Conservation (phyloP, 2,888 invertebrate species). For the Sacculina carcini region DNA sequence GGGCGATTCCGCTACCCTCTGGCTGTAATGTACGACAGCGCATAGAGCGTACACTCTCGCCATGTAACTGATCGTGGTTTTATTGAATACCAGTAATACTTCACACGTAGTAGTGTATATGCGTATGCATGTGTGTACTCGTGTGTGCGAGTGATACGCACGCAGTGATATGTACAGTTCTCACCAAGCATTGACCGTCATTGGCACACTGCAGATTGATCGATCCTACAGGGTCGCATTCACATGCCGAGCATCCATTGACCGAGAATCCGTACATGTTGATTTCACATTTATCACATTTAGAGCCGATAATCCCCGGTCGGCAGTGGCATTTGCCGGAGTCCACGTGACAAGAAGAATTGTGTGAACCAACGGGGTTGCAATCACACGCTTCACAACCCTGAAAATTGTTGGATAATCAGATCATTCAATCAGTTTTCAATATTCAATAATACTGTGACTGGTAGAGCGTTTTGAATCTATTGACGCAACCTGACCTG, state of each 20-base stretch:
- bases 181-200: conserved; percentile 56
- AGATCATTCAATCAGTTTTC: too few species aligned
- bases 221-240: conserved; percentile 70
- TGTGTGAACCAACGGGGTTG: conserved; percentile 39
- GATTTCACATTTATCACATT: conserved; percentile 42
- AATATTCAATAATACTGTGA: too few species aligned
- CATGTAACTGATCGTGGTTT: too few species aligned
- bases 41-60: too few species aligned
- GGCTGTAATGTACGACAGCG: too few species aligned
- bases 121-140: background rate
- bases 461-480: too few species aligned
- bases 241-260: conserved; percentile 43
- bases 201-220: conserved; percentile 61
- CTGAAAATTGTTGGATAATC: too few species aligned
- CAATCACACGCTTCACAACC: conserved; percentile 61
- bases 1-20: too few species aligned
- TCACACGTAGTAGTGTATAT: background rate
- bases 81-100: too few species aligned
- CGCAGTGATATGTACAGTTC: too few species aligned
- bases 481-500: too few species aligned
- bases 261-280: conserved; percentile 40
- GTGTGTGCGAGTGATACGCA: background rate
- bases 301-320: conserved; percentile 47
- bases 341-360: conserved; percentile 37
- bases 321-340: conserved; percentile 43